phyloP scores from a whole-genome alignment of 2,888 invertebrate genomes.

The Rutpela maculata region DNA sequence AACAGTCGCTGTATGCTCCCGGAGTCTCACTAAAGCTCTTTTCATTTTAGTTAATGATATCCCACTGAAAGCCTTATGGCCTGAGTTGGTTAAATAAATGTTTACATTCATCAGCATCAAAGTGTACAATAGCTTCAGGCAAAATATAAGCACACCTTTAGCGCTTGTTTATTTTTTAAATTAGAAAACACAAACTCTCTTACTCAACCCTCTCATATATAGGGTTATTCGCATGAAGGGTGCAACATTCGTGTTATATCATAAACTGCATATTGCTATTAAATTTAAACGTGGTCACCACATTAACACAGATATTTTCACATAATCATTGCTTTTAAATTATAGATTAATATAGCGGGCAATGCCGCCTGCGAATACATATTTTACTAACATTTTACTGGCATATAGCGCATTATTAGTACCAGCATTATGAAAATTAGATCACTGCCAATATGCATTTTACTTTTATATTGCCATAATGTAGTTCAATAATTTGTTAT shows the following conservation, averaged over 20 bases:
- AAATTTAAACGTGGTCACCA: not conserved
- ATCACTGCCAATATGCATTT: no score
- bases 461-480: no score
- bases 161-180: not conserved
- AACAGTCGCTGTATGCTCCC: slow-evolving; percentile 26
- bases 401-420: no score
- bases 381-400: no score
- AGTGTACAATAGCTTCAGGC: slow-evolving; percentile 34
- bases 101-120: slow-evolving; percentile 53
- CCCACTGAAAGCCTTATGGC: slow-evolving; percentile 50
- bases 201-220: not conserved
- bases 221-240: not conserved
- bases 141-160: not conserved
- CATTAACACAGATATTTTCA: not conserved
- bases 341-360: not conserved
- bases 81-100: slow-evolving; percentile 54
- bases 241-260: not conserved
- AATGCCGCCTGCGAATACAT: no score
- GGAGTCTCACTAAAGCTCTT: slow-evolving; percentile 36
- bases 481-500: no score
- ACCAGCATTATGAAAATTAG: no score
- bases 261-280: not conserved
- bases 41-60: slow-evolving; percentile 54
- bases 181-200: not conserved
- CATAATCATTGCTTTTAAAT: not conserved